Evolutionary conservation across 2,113 vertebrate species (phyloP).

Genomic region (Dipodomys ordii): DNA sequence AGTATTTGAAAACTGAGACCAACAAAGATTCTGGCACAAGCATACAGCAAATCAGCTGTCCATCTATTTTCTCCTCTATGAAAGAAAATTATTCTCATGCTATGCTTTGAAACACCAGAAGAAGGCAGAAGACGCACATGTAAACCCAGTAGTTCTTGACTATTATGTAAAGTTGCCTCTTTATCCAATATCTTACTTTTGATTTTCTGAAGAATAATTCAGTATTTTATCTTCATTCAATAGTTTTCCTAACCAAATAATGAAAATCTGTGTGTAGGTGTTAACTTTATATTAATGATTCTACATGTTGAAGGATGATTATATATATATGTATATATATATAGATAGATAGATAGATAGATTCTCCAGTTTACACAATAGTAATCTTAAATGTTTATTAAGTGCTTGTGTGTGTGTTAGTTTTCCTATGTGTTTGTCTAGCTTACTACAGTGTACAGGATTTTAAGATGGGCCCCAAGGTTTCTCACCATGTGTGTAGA

Average conservation of each 20-base stretch:
- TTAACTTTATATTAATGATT: background rate
- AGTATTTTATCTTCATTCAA: slow-evolving; percentile 52
- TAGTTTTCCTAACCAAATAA: slow-evolving; percentile 33
- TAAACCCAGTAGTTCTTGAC: background rate
- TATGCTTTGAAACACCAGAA: slow-evolving; percentile 70
- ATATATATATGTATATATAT: too few species aligned
- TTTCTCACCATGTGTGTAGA: background rate
- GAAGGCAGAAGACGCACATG: slow-evolving; percentile 66
- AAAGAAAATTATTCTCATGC: slow-evolving; percentile 34
- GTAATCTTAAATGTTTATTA: background rate
- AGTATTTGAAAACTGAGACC: background rate
- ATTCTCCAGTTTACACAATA: background rate
- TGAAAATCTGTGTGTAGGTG: background rate
- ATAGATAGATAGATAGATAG: background rate
- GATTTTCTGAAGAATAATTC: background rate
- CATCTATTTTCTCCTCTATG: background rate
- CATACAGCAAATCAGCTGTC: background rate
- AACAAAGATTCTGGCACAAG: background rate
- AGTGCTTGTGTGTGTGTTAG: background rate
- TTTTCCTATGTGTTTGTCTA: background rate
- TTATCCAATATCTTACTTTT: slow-evolving; percentile 3
- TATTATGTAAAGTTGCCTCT: slow-evolving; percentile 64
- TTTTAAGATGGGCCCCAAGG: background rate
- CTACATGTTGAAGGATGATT: background rate
- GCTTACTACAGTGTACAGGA: background rate